Evolutionary conservation across 2,797 vertebrate species (phyloP).

Genomic region (Sebastes trivittatus): DNA sequence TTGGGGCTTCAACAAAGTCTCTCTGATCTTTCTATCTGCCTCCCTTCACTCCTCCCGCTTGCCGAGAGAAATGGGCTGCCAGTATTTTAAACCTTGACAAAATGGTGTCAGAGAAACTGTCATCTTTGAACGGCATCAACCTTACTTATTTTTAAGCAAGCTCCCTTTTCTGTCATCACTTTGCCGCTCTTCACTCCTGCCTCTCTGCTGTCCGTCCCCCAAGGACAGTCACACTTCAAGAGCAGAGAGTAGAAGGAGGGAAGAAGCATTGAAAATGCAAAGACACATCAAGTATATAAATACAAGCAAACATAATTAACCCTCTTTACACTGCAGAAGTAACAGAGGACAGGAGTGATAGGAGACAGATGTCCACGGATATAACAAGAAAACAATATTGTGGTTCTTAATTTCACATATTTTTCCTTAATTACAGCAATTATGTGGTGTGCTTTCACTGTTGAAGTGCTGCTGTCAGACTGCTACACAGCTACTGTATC

Average conservation of each 20-base stretch:
- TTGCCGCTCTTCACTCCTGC: background rate
- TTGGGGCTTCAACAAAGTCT: conserved; percentile 8
- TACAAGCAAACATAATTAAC: background rate
- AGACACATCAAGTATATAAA: background rate
- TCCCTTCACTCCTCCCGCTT: background rate
- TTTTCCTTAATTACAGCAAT: background rate
- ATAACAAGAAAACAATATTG: background rate
- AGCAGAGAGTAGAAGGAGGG: background rate
- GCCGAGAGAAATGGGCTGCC: conserved; percentile 4
- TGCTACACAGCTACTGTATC: background rate
- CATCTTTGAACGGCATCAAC: conserved; percentile 33
- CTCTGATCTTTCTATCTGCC: conserved; percentile 11
- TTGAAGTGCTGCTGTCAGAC: background rate
- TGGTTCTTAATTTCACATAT: background rate
- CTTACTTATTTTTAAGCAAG: conserved; percentile 11
- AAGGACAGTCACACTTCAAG: conserved; percentile 15
- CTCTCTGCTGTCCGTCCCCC: background rate
- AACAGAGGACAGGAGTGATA: background rate
- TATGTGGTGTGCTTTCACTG: background rate
- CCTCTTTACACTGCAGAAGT: background rate
- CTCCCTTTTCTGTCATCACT: background rate
- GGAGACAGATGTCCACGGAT: background rate
- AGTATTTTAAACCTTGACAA: conserved; percentile 28
- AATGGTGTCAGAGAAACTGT: conserved; percentile 31
- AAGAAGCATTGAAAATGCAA: background rate